Evolutionary conservation across 2,888 invertebrate genomes (phyloP), one percentile per base, ranked within the genome.

Genomic region (Chloroclysta siterata): DNA sequence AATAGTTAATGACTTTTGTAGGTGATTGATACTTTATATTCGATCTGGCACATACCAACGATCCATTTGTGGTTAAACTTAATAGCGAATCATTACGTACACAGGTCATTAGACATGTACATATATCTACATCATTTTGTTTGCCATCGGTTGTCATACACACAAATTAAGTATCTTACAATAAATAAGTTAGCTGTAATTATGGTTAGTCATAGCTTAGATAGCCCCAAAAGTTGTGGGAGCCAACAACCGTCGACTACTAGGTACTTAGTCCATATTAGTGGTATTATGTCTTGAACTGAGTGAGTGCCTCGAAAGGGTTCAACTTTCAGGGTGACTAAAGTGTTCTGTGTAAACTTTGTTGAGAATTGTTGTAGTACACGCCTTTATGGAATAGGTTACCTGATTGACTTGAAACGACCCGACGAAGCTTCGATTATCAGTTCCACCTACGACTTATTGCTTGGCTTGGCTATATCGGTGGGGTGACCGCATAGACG

Each of bases 401-500:
- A 71, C 54, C 58, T 74, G 70, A 76, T 73, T 72, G 75, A 63
- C 68, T 76, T 71, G 73, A 63, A 75, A 74, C 73, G 69, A 72
- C 65, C 72, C 70, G 69, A 74, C 77, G 75, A 71, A 76, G 79
- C 69, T 72, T 81, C 76, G 71, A 74, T 75, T 75, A 77, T 82
- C 81, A 74, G 75, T 77, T 71, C 77, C 73, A 75, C 73, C 75
- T 76, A 73, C 76, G 71, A 71, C 62, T 72, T 75, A 74, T 74
- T 66, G 68, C 70, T 74, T 74, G 67, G 68, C 70, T 74, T 69
- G 72, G 76, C 72, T 82, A 80, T 82, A 83, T 81, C 79, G 75
- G 73, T 73, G 69, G 74, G 80, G 79, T 84, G 85, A 82, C 83
- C 81, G 81, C 80, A 84, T 84, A 77, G 76, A 73, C 76, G 80